phyloP scores from a whole-genome alignment of 2,797 vertebrate species.

The Epinephelus awoara region DNA sequence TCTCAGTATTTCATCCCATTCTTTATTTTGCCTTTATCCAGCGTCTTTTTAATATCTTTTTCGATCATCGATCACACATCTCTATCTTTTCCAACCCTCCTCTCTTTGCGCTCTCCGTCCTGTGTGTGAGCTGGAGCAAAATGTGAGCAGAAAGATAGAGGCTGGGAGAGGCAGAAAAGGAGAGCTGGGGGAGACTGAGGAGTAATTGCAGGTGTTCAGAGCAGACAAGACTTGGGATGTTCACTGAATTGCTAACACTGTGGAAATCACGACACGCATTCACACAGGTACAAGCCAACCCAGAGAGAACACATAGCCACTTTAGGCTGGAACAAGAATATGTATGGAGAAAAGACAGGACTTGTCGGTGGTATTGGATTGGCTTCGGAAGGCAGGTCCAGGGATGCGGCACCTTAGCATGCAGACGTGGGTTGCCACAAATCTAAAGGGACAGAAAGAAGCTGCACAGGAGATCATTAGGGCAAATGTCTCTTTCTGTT shows the following conservation, averaged over 20 bases:
- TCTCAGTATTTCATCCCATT: constrained; percentile 17
- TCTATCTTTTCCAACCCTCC: constrained; percentile 22
- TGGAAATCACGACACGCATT: constrained; percentile 67
- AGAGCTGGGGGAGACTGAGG: constrained; percentile 45
- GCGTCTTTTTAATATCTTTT: constrained; percentile 33
- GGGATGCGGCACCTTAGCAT: constrained; percentile 43
- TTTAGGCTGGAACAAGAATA: constrained; percentile 58
- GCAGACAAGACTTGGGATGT: constrained; percentile 75
- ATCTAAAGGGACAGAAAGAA: constrained; percentile 66
- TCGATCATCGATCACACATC: constrained; percentile 50
- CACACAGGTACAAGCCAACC: constrained; percentile 54
- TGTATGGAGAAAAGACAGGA: constrained; percentile 50
- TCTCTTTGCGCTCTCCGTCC: constrained; percentile 23
- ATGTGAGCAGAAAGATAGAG: constrained; percentile 55
- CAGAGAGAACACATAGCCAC: constrained; percentile 59
- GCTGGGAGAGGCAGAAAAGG: constrained; percentile 36
- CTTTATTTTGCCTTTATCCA: not conserved
- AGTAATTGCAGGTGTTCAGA: constrained; percentile 78
- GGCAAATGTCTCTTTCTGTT: constrained; percentile 74
- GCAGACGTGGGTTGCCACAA: constrained; percentile 46
- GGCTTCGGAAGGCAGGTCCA: constrained; percentile 55
- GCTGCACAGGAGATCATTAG: constrained; percentile 71
- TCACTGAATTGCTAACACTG: constrained; percentile 75
- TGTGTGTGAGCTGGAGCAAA: constrained; percentile 46
- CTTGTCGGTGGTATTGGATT: constrained; percentile 45